Evolutionary conservation across 2,113 vertebrate species (phyloP), one percentile per base, ranked within the genome.

Genomic region (Rhinoderma darwinii): DNA sequence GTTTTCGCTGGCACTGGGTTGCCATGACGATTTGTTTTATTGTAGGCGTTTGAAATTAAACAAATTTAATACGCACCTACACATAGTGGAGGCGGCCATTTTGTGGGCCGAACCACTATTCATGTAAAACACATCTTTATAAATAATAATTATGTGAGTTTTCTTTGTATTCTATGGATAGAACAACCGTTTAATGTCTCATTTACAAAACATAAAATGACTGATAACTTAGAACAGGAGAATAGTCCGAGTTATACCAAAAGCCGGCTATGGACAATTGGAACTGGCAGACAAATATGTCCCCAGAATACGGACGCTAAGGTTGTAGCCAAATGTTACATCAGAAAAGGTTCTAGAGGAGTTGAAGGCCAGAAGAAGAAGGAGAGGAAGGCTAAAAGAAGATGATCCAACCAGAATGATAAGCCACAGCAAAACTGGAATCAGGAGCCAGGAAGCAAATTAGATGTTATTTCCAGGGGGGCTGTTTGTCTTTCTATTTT

Each of bases 101-200:
- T 70, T 70, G 66, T 70, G 66, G 66, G 66, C 17, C 3, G 66
- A 70, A 70, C 66, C 66, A 70, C 18, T 70, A 70, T 70, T 70
- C 66, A 35, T 35, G 66, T 20, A 70, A 18, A 20, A 35, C 22
- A 22, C 30, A 70, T 37, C 11, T 22, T 68, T 37, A 2, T 56
- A 56, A 56, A 56, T 56, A 20, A 56, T 56, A 22, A 56, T 8
- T 66, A 2, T 12, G 9, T 30, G 11, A 30, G n/a, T 3, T 4
- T 32, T 66, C 27, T 30, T 15, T 5, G 61, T 30, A 32, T 66
- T 66, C 15, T 4, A 66, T 18, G 14, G 61, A 66, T 32, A 1
- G 27, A 66, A 5, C 27, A 47, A 47, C 44, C 9, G 44, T 9
- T 47, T 47, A 47, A 47, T 11, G 44, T 6, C 44, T 47, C 44